Percentiles rank a stretch among this genome's conserved stretches.
Evolutionary conservation across 2,797 vertebrate species (phyloP).

Genomic region (Artibeus lituratus): DNA sequence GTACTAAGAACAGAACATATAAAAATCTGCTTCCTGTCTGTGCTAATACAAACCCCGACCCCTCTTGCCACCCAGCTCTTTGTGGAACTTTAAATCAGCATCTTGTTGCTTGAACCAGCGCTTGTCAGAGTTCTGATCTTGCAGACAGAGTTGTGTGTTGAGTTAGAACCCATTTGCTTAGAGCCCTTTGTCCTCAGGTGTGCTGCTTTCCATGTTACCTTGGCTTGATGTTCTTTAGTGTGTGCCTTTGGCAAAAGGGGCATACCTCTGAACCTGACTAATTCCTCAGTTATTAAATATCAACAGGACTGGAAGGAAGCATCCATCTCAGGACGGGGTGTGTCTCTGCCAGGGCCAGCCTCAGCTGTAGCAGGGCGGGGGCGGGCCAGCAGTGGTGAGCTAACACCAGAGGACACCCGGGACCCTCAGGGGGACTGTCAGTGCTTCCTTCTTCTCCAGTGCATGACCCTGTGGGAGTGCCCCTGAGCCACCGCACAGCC

Average conservation of each 20-base stretch:
- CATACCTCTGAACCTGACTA: neutral
- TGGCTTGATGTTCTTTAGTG: slow-evolving; percentile 35
- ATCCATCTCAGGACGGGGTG: neutral
- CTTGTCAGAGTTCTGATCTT: neutral
- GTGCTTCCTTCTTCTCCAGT: neutral
- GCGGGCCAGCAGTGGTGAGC: neutral
- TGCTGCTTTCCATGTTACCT: slow-evolving; percentile 27
- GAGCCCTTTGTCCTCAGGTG: slow-evolving; percentile 12
- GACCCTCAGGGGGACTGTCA: neutral
- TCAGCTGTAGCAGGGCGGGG: neutral
- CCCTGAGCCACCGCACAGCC: neutral
- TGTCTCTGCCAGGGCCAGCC: neutral
- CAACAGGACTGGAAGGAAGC: neutral
- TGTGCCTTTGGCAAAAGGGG: neutral
- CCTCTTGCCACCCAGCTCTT: neutral
- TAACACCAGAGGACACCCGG: neutral
- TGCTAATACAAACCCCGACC: neutral
- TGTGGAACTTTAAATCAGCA: neutral
- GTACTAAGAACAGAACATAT: neutral
- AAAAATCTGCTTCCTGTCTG: neutral
- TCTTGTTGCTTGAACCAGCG: neutral
- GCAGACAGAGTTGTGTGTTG: slow-evolving; percentile 16
- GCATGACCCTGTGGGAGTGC: neutral
- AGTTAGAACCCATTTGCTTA: neutral
- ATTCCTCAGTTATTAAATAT: neutral